Percentiles rank a stretch among this genome's conserved stretches.
Evolutionary conservation across 2,113 vertebrate genomes (phyloP).

Genomic region (Chinchilla lanigera): DNA sequence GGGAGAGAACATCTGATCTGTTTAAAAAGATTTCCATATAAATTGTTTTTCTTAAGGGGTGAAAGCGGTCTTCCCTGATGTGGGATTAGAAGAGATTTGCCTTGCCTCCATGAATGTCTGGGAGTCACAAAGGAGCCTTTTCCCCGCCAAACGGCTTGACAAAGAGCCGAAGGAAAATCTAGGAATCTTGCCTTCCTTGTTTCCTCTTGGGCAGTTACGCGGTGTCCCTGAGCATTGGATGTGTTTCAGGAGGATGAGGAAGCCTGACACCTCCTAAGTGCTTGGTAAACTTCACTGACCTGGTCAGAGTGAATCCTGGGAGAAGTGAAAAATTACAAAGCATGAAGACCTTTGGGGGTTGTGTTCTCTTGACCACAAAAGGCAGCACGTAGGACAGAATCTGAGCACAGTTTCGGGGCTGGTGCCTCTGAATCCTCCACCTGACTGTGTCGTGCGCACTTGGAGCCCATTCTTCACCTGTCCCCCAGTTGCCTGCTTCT

Average conservation of each 20-base stretch:
- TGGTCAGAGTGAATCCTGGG: not conserved
- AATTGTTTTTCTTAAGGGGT: not conserved
- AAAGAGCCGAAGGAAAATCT: not conserved
- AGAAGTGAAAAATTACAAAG: not conserved
- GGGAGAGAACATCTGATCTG: rapidly evolving
- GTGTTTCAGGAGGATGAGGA: not conserved
- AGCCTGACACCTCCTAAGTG: rapidly evolving
- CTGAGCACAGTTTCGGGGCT: not conserved
- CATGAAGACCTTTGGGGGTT: not conserved
- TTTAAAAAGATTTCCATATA: not conserved
- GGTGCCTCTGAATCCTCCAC: not conserved
- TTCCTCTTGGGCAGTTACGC: not conserved
- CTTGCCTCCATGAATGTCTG: too few species aligned
- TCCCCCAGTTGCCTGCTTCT: not conserved
- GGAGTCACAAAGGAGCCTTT: not conserved
- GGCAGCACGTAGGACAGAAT: not conserved
- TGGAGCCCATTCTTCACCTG: not conserved
- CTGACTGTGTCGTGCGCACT: not conserved
- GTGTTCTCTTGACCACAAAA: too few species aligned
- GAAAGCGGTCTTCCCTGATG: not conserved
- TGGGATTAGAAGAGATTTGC: not conserved
- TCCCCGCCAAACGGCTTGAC: not conserved
- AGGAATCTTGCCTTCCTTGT: not conserved
- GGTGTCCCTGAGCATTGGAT: not conserved
- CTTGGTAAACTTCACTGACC: not conserved